These are phyloP conservation scores for Saxicola maurus DNA, from an alignment of 2,797 vertebrate genomes.

Conservation along the genomic window DNA sequence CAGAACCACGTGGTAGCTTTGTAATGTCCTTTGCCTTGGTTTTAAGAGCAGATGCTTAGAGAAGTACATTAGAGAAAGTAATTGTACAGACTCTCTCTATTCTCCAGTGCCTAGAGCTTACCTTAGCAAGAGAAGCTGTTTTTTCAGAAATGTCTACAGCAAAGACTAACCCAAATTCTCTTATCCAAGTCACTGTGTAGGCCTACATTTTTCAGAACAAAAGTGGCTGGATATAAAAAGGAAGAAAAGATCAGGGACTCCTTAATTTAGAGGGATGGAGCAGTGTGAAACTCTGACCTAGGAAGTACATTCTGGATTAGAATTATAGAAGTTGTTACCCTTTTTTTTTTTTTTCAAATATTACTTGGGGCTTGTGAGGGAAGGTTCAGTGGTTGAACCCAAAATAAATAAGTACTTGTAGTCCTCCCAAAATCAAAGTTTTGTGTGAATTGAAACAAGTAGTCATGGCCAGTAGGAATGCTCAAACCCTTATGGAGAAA, in stretches of 20 bases:
- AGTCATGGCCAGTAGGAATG: background rate
- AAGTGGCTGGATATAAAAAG: background rate
- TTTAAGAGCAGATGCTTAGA: background rate
- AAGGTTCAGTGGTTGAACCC: background rate
- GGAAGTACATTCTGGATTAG: background rate
- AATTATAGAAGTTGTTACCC: background rate
- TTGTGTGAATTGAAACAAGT: background rate
- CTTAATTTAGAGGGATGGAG: background rate
- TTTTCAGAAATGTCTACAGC: background rate
- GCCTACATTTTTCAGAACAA: background rate
- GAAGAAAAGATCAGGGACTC: background rate
- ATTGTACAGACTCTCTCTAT: background rate
- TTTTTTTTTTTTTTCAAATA: too few species aligned
- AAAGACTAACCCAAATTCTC: background rate
- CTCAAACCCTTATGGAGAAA: background rate
- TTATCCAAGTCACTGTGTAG: background rate
- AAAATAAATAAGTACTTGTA: background rate
- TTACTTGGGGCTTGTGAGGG: background rate
- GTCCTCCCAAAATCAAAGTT: constrained; percentile 5
- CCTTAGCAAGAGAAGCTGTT: background rate
- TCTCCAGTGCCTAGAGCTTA: background rate
- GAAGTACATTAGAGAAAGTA: background rate
- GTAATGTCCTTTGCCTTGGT: background rate
- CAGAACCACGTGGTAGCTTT: background rate
- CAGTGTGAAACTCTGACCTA: background rate